Percentiles rank a stretch among this genome's conserved stretches.
Conservation (phyloP, 2,888 invertebrate species). For the Teleogryllus oceanicus region DNA sequence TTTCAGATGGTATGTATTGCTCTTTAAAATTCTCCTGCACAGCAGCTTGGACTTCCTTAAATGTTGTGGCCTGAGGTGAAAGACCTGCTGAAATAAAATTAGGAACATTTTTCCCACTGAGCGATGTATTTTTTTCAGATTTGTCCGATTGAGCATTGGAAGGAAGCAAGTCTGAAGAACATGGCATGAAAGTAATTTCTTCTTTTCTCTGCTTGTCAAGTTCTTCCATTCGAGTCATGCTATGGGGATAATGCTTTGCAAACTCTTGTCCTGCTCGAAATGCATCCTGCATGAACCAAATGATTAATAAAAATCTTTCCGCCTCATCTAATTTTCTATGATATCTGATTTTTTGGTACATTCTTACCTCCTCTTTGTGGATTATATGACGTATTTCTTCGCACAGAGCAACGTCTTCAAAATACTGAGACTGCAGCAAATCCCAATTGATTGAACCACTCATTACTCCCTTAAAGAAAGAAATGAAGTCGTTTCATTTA, state of each 20-base stretch:
- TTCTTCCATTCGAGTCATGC: conserved; percentile 43
- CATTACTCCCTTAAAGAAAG: conserved; percentile 77
- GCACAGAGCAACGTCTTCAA: conserved; percentile 72
- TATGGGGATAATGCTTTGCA: conserved; percentile 60
- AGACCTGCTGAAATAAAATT: not conserved
- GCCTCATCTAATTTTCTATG: no score
- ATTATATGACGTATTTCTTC: conserved; percentile 86
- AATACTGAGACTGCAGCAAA: conserved; percentile 81
- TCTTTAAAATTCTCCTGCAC: not conserved
- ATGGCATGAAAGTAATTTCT: not conserved
- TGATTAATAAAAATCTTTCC: not conserved
- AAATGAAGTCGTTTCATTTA: conserved; percentile 21
- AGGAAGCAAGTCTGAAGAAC: not conserved
- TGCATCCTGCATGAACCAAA: conserved; percentile 45
- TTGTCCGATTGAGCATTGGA: not conserved
- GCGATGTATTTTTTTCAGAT: not conserved
- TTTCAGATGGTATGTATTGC: not conserved
- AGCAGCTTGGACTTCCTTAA: not conserved
- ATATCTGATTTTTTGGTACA: not conserved
- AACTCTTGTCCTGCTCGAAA: conserved; percentile 66
- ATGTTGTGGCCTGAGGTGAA: not conserved
- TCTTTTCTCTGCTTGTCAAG: conserved; percentile 24
- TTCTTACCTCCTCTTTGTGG: conserved; percentile 58
- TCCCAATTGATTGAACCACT: conserved; percentile 94
- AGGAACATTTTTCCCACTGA: not conserved